Evolutionary conservation across 35 echinoderm and acorn worm species (phyloP).

Genomic region (Eucidaris tribuloides): DNA sequence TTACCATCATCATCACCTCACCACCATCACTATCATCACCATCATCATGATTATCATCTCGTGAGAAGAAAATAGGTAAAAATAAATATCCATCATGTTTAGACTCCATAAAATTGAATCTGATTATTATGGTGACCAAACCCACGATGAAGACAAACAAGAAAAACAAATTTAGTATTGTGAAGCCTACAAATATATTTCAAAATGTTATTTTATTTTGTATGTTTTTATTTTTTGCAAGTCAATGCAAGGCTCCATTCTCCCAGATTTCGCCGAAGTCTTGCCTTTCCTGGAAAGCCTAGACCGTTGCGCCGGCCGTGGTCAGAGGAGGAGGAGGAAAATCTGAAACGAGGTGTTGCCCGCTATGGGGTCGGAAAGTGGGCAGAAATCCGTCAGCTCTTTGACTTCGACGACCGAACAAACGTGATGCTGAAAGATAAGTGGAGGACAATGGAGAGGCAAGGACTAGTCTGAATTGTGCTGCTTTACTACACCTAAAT

Average conservation of each 20-base stretch:
- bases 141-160: no score
- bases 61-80: no score
- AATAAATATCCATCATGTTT: no score
- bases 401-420: constrained; percentile 10
- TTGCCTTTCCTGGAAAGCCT: neutral
- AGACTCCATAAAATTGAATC: no score
- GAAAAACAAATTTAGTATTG: neutral
- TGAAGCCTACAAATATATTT: neutral
- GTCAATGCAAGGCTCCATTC: constrained; percentile 15
- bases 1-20: no score
- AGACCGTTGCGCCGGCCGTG: neutral
- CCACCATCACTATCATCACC: no score
- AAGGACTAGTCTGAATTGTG: neutral
- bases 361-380: constrained; percentile 35
- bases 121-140: no score
- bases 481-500: no score
- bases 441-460: constrained; percentile 13
- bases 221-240: neutral
- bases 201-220: neutral
- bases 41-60: no score
- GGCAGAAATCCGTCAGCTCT: constrained; percentile 17
- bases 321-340: constrained; percentile 3
- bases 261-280: constrained; percentile 9
- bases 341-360: constrained; percentile 5
- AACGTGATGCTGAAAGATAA: constrained; percentile 43